A percentile compares a stretch with the other conserved stretches of the same genome.
These are phyloP conservation scores for Heterochromis multidens DNA, from an alignment of 2,113 vertebrate species.

Conservation along the genomic window DNA sequence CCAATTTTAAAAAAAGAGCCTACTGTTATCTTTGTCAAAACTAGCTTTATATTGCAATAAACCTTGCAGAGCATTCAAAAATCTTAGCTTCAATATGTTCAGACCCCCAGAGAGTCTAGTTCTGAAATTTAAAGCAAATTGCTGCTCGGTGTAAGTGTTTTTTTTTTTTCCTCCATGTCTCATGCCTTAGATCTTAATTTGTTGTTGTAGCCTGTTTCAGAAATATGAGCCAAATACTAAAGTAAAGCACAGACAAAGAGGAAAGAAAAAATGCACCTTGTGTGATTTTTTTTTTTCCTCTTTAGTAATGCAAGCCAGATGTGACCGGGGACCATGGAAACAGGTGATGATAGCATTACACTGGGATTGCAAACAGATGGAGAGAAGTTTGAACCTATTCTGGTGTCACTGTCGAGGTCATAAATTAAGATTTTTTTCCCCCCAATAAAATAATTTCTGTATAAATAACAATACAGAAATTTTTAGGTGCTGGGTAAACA, in stretches of 20 bases:
- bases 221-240: constrained; percentile 77
- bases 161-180: constrained; percentile 35
- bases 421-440: constrained; percentile 67
- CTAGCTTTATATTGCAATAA: constrained; percentile 53
- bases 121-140: constrained; percentile 64
- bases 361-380: constrained; percentile 83
- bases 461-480: constrained; percentile 46
- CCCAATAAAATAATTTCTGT: constrained; percentile 64
- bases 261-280: constrained; percentile 84
- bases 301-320: constrained; percentile 86
- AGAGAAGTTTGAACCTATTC: constrained; percentile 74
- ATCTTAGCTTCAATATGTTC: constrained; percentile 45
- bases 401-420: constrained; percentile 71
- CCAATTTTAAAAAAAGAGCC: constrained; percentile 24
- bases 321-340: constrained; percentile 80
- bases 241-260: constrained; percentile 63
- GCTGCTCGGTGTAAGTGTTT: constrained; percentile 51
- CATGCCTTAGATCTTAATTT: constrained; percentile 69
- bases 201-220: constrained; percentile 79
- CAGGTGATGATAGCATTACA: constrained; percentile 95
- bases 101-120: constrained; percentile 52
- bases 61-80: constrained; percentile 41
- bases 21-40: constrained; percentile 45
- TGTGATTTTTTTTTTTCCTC: constrained; percentile 68
- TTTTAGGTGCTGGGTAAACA: constrained; percentile 49